Evolutionary conservation across 1,140 invertebrate species (phyloP), one percentile per base, ranked within the genome.

Genomic region (Drosophila subobscura): DNA sequence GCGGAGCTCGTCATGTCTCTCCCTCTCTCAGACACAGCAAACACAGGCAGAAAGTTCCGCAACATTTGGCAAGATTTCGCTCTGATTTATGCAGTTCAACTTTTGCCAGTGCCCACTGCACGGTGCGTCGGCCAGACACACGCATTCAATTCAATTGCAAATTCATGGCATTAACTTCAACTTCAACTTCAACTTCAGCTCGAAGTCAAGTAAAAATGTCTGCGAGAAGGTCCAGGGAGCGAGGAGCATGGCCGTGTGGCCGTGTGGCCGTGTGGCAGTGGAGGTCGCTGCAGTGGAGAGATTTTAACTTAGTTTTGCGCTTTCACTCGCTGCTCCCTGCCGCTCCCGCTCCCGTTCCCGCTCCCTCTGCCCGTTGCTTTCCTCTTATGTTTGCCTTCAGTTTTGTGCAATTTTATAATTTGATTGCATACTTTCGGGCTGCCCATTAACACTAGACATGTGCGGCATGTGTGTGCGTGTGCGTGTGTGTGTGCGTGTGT

Each of bases 121-220:
- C 68, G 56, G 66, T 58, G 25, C 33, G 33, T 52, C 65, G 45
- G 50, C 10, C 22, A 44, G 61, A 54, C 83, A 75, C 76, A 88
- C 83, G 78, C 83, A 86, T 86, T 86, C 80, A 86, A 86, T 86
- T 86, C 83, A 86, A 86, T 86, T 86, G 88, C 75, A 88, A 86
- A 86, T 86, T 88, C 83, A 86, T 88, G 83, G 83, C 74, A 88
- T 86, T 86, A 88, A 86, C 83, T 86, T 86, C 83, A 88, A 83
- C 83, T 83, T 86, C 56, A 78, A 81, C 65, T 88, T 86, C 77
- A 86, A 78, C 81, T 81, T 88, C 78, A 78, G n/a, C n/a, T n/a
- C 16, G 79, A 78, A n/a, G n/a, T n/a, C n/a, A n/a, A n/a, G n/a
- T n/a, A n/a, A n/a, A 88, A 80, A 80, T 76, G 70, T 67, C 75